Conservation (phyloP, 2,888 invertebrate species). For the Bembecia ichneumoniformis region DNA sequence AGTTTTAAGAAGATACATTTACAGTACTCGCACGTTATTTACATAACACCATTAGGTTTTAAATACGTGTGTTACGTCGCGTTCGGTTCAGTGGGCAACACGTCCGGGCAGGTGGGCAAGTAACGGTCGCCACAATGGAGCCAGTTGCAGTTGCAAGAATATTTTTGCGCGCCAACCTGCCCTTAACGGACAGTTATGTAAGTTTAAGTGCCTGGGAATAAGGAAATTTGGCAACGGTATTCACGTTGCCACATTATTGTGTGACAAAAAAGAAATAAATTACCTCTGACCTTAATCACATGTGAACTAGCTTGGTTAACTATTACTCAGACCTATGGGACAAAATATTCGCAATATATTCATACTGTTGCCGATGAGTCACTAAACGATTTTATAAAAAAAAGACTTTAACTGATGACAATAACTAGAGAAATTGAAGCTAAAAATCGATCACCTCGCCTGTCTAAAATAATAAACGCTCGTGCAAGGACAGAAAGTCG, state of each 20-base stretch:
- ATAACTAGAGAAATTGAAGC: constrained; percentile 12
- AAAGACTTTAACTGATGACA: no score
- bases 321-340: no score
- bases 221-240: background rate
- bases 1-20: background rate
- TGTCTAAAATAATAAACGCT: constrained; percentile 56
- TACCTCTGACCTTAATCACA: no score
- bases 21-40: background rate
- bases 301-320: no score
- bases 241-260: no score
- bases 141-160: constrained; percentile 20
- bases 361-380: no score
- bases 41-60: background rate
- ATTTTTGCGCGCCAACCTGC: constrained; percentile 27
- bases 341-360: no score
- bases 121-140: constrained; percentile 45
- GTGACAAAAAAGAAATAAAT: no score
- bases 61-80: constrained; percentile 29
- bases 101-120: constrained; percentile 56
- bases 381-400: no score
- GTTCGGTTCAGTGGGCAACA: constrained; percentile 61
- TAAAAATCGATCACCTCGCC: constrained; percentile 53
- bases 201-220: background rate
- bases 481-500: constrained; percentile 53
- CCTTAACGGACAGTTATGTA: constrained; percentile 16